Evolutionary conservation across 2,113 vertebrate species (phyloP).

Genomic region (Thymallus thymallus): DNA sequence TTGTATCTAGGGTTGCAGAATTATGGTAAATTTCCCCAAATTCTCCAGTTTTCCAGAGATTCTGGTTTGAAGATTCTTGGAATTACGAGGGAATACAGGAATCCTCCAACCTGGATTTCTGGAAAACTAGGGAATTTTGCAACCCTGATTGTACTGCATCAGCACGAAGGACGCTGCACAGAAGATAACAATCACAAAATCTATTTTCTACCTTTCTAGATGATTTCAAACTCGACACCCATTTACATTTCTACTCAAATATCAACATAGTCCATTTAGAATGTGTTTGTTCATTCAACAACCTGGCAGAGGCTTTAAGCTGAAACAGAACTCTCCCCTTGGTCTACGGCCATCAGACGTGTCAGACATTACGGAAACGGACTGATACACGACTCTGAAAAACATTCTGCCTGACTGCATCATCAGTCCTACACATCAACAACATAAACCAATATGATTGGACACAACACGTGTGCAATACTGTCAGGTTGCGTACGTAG

Average conservation of each 20-base stretch:
- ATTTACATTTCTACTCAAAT: not conserved
- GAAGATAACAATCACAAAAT: not conserved
- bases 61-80: no score
- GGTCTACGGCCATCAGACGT: not conserved
- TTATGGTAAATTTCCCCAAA: no score
- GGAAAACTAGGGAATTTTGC: no score
- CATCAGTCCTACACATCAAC: not conserved
- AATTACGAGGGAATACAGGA: no score
- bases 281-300: not conserved
- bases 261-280: not conserved
- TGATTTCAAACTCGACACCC: not conserved
- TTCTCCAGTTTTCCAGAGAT: no score
- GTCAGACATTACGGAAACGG: not conserved
- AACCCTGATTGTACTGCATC: not conserved
- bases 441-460: not conserved
- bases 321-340: not conserved
- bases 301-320: not conserved
- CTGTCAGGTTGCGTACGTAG: not conserved
- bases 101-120: no score
- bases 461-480: not conserved
- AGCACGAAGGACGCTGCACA: no score
- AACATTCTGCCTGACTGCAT: not conserved
- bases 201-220: not conserved
- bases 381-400: not conserved
- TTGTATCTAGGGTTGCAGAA: not conserved